These are phyloP conservation scores for Myanophis thanlyinensis DNA, from an alignment of 2,113 vertebrate genomes.

Conservation along the genomic window DNA sequence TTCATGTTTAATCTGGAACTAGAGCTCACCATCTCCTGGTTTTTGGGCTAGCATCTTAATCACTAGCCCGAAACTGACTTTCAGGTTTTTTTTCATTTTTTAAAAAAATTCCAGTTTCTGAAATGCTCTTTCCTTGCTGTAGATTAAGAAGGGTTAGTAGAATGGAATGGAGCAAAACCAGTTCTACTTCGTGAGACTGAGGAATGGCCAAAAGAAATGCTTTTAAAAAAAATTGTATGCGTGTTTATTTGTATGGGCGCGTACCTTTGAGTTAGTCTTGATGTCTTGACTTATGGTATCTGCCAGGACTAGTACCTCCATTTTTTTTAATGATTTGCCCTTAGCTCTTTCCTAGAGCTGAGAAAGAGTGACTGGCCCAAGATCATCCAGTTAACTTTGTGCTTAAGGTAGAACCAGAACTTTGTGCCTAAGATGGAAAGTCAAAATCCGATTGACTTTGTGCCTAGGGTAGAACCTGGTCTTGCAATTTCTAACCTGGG, in stretches of 20 bases:
- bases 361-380: background rate
- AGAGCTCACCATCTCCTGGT: background rate
- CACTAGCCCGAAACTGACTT: background rate
- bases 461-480: background rate
- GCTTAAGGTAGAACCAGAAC: background rate
- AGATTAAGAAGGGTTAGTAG: background rate
- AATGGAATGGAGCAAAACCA: background rate
- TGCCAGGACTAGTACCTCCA: background rate
- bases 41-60: background rate
- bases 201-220: background rate
- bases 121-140: background rate
- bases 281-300: background rate
- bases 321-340: background rate
- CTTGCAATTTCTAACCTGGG: background rate
- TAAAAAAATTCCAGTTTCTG: background rate
- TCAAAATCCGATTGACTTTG: background rate
- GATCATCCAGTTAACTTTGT: background rate
- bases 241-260: background rate
- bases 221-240: background rate
- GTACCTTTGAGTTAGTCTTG: background rate
- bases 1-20: background rate
- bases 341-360: background rate
- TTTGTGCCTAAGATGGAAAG: background rate
- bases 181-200: background rate
- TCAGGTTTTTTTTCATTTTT: background rate